Conservation (phyloP, 2,888 invertebrate genomes). For the Liodrosophila aerea region DNA sequence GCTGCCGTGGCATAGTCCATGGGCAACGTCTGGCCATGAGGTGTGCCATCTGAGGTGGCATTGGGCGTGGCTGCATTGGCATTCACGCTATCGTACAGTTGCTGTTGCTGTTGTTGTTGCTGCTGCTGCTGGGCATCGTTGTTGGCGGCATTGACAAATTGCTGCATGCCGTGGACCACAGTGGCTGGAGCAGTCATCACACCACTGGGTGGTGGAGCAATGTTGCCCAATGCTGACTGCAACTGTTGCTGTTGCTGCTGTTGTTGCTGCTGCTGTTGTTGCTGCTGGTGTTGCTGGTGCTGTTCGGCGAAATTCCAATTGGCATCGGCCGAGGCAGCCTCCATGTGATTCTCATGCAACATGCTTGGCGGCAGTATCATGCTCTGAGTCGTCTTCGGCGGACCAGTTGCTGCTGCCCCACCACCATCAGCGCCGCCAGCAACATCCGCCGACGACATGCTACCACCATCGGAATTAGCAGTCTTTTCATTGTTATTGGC, state of each 20-base stretch:
- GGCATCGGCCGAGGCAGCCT: slow-evolving; percentile 76
- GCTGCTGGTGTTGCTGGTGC: slow-evolving; percentile 40
- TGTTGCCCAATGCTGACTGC: too few species aligned
- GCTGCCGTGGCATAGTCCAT: slow-evolving; percentile 79
- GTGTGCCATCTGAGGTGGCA: slow-evolving; percentile 45
- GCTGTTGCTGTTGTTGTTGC: slow-evolving; percentile 84
- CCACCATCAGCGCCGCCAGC: slow-evolving; percentile 15
- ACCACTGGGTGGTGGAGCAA: slow-evolving; percentile 83
- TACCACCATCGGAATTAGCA: slow-evolving; percentile 57
- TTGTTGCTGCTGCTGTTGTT: slow-evolving; percentile 79
- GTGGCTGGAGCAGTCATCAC: slow-evolving; percentile 83
- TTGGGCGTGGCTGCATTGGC: slow-evolving; percentile 63
- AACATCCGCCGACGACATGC: slow-evolving; percentile 20
- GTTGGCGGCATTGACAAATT: slow-evolving; percentile 57
- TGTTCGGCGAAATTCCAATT: slow-evolving; percentile 76
- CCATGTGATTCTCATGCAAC: slow-evolving; percentile 77
- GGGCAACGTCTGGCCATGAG: slow-evolving; percentile 82
- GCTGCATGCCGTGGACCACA: slow-evolving; percentile 78
- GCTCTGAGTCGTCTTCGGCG: slow-evolving; percentile 79
- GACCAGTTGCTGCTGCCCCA: slow-evolving; percentile 17
- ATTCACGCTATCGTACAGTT: slow-evolving; percentile 83
- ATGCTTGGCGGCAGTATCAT: slow-evolving; percentile 78
- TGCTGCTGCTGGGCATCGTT: slow-evolving; percentile 45
- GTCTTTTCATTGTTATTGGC: slow-evolving; percentile 79
- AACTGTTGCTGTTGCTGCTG: slow-evolving; percentile 45